phyloP scores from a whole-genome alignment of 2,888 invertebrate genomes.

The Luffia ferchaultella region DNA sequence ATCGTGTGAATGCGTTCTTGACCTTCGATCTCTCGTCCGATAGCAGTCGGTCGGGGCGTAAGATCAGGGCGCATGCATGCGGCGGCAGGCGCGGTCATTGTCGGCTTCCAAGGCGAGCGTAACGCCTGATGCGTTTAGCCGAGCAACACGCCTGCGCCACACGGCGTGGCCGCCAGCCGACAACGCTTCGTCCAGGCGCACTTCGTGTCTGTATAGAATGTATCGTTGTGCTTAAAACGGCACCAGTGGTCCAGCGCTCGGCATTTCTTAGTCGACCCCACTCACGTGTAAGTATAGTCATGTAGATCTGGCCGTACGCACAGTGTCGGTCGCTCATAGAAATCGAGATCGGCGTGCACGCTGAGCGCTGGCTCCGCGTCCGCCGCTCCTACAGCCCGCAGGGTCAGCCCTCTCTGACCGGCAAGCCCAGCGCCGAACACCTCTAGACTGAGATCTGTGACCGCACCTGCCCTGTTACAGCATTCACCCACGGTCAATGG shows the following conservation, averaged over 20 bases:
- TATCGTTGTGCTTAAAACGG: no score
- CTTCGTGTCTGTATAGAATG: neutral
- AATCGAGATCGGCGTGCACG: constrained; percentile 36
- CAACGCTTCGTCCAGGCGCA: neutral
- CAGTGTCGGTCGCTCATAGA: constrained; percentile 35
- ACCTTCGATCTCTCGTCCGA: no score
- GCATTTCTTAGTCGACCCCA: neutral
- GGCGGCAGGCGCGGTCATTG: neutral
- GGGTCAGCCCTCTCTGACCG: constrained; percentile 11
- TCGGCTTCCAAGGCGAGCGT: neutral
- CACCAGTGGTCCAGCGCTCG: no score
- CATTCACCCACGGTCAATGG: neutral
- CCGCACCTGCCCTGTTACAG: neutral
- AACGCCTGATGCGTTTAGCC: neutral
- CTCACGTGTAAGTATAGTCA: constrained; percentile 15
- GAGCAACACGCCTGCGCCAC: neutral
- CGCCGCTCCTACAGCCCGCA: constrained; percentile 12
- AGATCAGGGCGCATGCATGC: neutral
- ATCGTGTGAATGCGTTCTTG: no score
- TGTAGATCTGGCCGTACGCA: constrained; percentile 33
- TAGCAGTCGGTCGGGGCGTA: no score
- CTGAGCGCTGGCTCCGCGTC: constrained; percentile 24
- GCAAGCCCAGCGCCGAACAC: constrained; percentile 9
- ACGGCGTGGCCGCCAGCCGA: neutral
- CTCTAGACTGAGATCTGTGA: neutral